Evolutionary conservation across 2,113 vertebrate species (phyloP), one percentile per base, ranked within the genome.

Genomic region (Tachuris rubrigastra): DNA sequence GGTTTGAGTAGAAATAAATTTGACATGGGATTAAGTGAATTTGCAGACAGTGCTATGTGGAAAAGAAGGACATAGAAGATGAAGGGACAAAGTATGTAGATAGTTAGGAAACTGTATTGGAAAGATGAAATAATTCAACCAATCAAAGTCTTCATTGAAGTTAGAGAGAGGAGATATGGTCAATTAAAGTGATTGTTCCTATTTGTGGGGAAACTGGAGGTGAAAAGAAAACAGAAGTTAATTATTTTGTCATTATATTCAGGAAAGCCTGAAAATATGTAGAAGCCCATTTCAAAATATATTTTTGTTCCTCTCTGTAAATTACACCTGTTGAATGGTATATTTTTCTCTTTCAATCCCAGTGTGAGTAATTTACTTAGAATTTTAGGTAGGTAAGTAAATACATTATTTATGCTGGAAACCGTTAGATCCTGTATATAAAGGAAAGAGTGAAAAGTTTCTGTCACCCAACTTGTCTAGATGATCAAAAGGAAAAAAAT

Each of bases 401-500:
- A 89, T 95, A 60, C 6, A 75, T 96, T 96, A 47, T 96, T 96
- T 91, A 91, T 97, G 83, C 56, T 93, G 59, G 85, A 86, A 97
- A 85, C 63, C 89, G 72, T 73, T 85, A 97, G 88, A 93, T 96
- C 89, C 83, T 95, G 35, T 72, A 1, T 42, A 68, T 72, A 85
- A 96, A 96, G 56, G 67, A 53, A 53, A 90, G 90, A 91, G 49
- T 59, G 85, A 96, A 97, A 89, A 93, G 15, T 72, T 47, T 73
- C 83, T 74, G 47, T 79, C 55, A 88, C 85, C 94, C 93, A 96
- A 81, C 78, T 95, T 97, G 86, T 93, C 84, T 96, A 97, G 56
- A 93, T 93, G 85, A 97, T 96, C 79, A 95, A 94, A 97, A 93
- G 63, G 72, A 85, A 96, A 84, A 93, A 90, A 90, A 47, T 58